phyloP scores from a whole-genome alignment of 2,797 vertebrate genomes.

The Sylvilagus floridanus region DNA sequence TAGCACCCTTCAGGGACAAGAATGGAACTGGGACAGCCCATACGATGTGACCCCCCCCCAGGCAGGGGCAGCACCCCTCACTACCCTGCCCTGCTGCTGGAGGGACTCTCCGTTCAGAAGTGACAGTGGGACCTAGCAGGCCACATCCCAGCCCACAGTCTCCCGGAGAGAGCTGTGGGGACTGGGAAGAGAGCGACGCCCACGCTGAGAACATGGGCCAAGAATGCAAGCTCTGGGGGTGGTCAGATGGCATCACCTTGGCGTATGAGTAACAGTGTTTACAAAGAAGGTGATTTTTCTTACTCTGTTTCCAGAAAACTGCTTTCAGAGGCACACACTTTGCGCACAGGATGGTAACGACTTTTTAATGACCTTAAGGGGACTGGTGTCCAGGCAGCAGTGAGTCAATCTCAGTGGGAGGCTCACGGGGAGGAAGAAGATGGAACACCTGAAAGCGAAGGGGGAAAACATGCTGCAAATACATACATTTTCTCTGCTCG shows the following conservation, averaged over 20 bases:
- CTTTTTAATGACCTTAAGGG: constrained; percentile 82
- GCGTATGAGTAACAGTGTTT: constrained; percentile 43
- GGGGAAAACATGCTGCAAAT: constrained; percentile 65
- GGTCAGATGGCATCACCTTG: constrained; percentile 18
- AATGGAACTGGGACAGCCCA: neutral
- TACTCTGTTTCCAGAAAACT: constrained; percentile 72
- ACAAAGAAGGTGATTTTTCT: constrained; percentile 65
- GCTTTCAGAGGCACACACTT: constrained; percentile 68
- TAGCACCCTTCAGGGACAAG: neutral
- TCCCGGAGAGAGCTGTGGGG: too few relatives aligned
- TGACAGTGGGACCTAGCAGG: too few relatives aligned
- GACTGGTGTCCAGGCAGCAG: constrained; percentile 72
- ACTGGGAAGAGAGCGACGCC: neutral
- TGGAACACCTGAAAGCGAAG: constrained; percentile 75
- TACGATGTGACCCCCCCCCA: neutral
- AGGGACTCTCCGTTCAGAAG: too few relatives aligned
- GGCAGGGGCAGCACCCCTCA: too few relatives aligned
- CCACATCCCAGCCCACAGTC: neutral
- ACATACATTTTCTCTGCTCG: constrained; percentile 73
- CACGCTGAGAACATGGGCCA: neutral
- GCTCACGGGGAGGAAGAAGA: constrained; percentile 55
- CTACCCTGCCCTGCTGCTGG: too few relatives aligned
- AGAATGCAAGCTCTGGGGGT: neutral
- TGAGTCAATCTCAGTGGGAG: constrained; percentile 72
- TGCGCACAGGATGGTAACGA: constrained; percentile 73